Evolutionary conservation across 2,113 vertebrate species (phyloP).

Genomic region (Cyprinodon tularosa): DNA sequence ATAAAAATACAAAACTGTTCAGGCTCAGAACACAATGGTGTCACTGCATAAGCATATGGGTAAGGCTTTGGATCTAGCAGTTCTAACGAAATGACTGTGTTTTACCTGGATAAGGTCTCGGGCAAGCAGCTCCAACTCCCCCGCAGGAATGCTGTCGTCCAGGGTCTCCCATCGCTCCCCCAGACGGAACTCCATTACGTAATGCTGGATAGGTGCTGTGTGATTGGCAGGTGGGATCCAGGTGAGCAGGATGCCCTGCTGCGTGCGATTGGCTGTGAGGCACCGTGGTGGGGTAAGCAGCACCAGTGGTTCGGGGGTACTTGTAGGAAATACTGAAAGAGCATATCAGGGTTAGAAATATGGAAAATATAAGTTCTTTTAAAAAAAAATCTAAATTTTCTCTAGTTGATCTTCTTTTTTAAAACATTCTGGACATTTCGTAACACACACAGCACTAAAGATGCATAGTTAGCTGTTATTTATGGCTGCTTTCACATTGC

Average conservation of each 20-base stretch:
- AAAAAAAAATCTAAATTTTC: background rate
- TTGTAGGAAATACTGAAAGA: constrained; percentile 92
- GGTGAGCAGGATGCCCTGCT: constrained; percentile 95
- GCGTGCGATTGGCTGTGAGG: constrained; percentile 99
- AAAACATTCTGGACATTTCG: background rate
- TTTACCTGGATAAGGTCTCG: constrained; percentile 94
- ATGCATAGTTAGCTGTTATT: background rate
- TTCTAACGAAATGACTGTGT: background rate
- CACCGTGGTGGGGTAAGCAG: constrained; percentile 99
- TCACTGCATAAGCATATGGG: too few species aligned
- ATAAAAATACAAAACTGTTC: too few species aligned
- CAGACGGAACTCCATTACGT: constrained; percentile 95
- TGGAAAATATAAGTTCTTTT: background rate
- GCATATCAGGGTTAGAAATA: constrained; percentile 24
- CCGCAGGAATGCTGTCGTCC: constrained; percentile 88
- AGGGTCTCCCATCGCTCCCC: constrained; percentile 94
- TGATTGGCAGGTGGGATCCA: constrained; percentile 98
- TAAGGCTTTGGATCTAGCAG: too few species aligned
- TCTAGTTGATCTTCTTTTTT: background rate
- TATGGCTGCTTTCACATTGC: too few species aligned
- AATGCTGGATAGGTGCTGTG: constrained; percentile 95
- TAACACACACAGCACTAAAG: background rate
- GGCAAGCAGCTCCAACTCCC: constrained; percentile 90
- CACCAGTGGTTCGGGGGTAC: constrained; percentile 99
- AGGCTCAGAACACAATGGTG: too few species aligned